Evolutionary conservation across 2,797 vertebrate genomes (phyloP).

Genomic region (Clarias laeviceps): DNA sequence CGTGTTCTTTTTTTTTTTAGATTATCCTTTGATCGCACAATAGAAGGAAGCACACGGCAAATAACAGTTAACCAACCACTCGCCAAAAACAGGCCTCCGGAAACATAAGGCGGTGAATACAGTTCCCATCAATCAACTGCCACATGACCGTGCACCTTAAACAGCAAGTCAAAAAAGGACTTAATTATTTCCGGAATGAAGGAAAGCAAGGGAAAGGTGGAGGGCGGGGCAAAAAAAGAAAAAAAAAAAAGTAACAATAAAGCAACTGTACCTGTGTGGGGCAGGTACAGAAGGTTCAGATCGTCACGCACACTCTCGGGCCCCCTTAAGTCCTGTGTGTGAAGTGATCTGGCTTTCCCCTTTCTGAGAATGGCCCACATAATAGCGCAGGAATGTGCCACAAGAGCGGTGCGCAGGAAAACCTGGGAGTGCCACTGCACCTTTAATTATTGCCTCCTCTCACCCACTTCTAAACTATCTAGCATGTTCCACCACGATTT

Average conservation of each 20-base stretch:
- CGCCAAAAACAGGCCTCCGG: conserved; percentile 50
- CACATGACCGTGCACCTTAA: conserved; percentile 68
- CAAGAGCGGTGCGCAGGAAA: conserved; percentile 68
- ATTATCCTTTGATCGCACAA: conserved; percentile 51
- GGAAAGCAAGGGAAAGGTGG: conserved; percentile 26
- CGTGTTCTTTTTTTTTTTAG: conserved; percentile 15
- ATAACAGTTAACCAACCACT: conserved; percentile 53
- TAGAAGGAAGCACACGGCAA: conserved; percentile 48
- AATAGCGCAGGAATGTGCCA: conserved; percentile 62
- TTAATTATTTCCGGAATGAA: conserved; percentile 73
- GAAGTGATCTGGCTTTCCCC: conserved; percentile 65
- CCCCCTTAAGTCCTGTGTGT: conserved; percentile 49
- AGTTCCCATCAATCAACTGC: conserved; percentile 66
- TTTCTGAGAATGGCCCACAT: conserved; percentile 60
- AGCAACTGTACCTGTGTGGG: conserved; percentile 70
- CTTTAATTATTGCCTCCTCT: conserved; percentile 67
- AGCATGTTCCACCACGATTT: conserved; percentile 59
- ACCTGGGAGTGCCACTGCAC: conserved; percentile 60
- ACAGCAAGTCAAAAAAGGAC: conserved; percentile 52
- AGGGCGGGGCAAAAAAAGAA: neutral
- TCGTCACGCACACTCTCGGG: conserved; percentile 56
- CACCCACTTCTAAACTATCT: conserved; percentile 49
- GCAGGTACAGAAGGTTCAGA: conserved; percentile 60
- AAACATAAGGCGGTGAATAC: conserved; percentile 58
- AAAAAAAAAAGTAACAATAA: conserved; percentile 61